Conservation (phyloP, 2,113 vertebrate species). For the Ammodytes dubius region DNA sequence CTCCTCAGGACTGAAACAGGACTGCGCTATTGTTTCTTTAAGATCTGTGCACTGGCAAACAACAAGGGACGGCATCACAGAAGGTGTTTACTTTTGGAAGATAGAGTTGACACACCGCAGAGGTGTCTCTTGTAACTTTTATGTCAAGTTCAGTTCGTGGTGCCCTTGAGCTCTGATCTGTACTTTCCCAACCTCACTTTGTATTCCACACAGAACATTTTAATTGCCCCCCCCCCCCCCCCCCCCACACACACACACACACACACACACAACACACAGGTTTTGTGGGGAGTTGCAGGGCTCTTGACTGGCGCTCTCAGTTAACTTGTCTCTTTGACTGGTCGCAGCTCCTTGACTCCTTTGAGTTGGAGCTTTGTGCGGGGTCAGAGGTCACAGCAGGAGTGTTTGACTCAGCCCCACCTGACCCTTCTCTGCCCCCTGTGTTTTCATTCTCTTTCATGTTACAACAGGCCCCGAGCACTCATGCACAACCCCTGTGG, state of each 20-base stretch:
- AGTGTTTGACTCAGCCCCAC: slow-evolving; percentile 76
- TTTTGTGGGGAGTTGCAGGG: slow-evolving; percentile 21
- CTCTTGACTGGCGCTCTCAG: slow-evolving; percentile 67
- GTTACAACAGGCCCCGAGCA: slow-evolving; percentile 77
- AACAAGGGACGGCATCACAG: background rate
- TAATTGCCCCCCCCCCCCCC: background rate
- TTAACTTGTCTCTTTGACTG: slow-evolving; percentile 71
- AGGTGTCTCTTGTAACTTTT: slow-evolving; percentile 1
- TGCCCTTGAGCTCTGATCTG: slow-evolving; percentile 29
- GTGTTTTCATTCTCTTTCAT: slow-evolving; percentile 78
- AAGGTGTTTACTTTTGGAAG: background rate
- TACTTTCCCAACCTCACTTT: background rate
- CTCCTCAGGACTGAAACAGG: slow-evolving; percentile 6
- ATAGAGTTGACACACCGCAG: background rate
- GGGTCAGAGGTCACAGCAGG: slow-evolving; percentile 73
- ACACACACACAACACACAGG: slow-evolving; percentile 12
- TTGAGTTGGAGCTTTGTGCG: slow-evolving; percentile 57
- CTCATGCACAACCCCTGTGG: slow-evolving; percentile 71
- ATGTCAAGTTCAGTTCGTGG: background rate
- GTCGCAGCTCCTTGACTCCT: slow-evolving; percentile 74
- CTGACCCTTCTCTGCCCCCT: slow-evolving; percentile 67
- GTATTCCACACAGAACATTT: slow-evolving; percentile 2
- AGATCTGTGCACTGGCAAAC: background rate
- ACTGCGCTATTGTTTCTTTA: background rate
- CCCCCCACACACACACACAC: background rate